Evolutionary conservation across 1,140 invertebrate species (phyloP).

Genomic region (Bombus sibiricus): DNA sequence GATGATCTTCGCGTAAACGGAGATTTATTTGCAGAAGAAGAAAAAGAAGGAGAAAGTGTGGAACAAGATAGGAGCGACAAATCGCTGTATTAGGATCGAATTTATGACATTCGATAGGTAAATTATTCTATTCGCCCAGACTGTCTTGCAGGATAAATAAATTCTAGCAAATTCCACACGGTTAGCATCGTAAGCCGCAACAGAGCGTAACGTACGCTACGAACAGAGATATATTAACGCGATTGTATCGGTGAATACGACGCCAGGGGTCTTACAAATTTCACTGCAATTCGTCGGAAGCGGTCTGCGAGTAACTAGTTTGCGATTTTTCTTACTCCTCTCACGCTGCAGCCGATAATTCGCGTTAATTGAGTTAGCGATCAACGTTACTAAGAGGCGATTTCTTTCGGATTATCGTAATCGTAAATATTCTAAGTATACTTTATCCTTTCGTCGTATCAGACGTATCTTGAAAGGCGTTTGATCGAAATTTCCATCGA

Average conservation of each 20-base stretch:
- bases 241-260: slow-evolving; percentile 43
- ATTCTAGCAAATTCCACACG: slow-evolving; percentile 44
- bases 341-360: too few relatives aligned
- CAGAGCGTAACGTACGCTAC: slow-evolving; percentile 44
- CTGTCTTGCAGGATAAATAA: slow-evolving; percentile 22
- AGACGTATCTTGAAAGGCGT: too few relatives aligned
- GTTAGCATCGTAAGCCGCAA: slow-evolving; percentile 10
- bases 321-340: not conserved
- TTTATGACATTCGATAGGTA: slow-evolving; percentile 3
- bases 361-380: too few relatives aligned
- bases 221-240: slow-evolving; percentile 44
- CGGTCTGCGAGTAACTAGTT: not conserved
- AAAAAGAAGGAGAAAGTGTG: too few relatives aligned
- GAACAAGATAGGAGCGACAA: not conserved
- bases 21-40: not conserved
- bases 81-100: slow-evolving; percentile 27
- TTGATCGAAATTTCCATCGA: too few relatives aligned
- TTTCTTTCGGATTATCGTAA: too few relatives aligned
- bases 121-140: not conserved
- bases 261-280: slow-evolving; percentile 24
- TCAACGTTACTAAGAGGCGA: too few relatives aligned
- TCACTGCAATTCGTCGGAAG: not conserved
- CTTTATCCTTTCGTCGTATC: too few relatives aligned
- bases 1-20: not conserved
- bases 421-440: too few relatives aligned